phyloP scores from a whole-genome alignment of 2,113 vertebrate species.

The Charina bottae region DNA sequence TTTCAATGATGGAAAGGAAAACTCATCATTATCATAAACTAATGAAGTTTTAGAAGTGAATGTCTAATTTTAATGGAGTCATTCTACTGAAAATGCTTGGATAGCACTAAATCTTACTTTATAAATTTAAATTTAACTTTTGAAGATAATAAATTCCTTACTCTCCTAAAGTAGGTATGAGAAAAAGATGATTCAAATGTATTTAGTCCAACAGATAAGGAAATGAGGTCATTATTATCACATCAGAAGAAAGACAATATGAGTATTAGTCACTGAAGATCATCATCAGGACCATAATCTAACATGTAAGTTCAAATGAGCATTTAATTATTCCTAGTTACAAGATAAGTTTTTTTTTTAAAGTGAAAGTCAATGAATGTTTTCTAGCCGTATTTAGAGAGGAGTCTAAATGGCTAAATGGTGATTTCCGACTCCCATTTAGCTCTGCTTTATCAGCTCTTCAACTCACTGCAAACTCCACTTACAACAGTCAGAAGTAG shows the following conservation, averaged over 20 bases:
- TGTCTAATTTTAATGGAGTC: neutral
- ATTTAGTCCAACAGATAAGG: slow-evolving; percentile 16
- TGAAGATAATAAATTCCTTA: neutral
- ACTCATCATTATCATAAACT: neutral
- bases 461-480: neutral
- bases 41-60: neutral
- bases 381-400: neutral
- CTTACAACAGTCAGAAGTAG: neutral
- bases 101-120: neutral
- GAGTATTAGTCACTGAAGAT: neutral
- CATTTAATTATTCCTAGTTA: neutral
- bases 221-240: neutral
- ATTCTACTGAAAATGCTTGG: neutral
- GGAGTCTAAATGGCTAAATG: neutral
- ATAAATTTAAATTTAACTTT: neutral
- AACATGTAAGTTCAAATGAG: neutral
- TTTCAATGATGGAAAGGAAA: neutral
- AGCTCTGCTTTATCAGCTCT: neutral
- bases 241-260: neutral
- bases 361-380: neutral
- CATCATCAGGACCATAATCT: neutral
- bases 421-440: neutral
- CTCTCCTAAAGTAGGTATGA: neutral
- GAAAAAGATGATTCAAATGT: neutral
- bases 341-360: neutral